Percentiles rank a stretch among this genome's conserved stretches.
Evolutionary conservation across 2,113 vertebrate genomes (phyloP).

Genomic region (Trematomus loennbergii): DNA sequence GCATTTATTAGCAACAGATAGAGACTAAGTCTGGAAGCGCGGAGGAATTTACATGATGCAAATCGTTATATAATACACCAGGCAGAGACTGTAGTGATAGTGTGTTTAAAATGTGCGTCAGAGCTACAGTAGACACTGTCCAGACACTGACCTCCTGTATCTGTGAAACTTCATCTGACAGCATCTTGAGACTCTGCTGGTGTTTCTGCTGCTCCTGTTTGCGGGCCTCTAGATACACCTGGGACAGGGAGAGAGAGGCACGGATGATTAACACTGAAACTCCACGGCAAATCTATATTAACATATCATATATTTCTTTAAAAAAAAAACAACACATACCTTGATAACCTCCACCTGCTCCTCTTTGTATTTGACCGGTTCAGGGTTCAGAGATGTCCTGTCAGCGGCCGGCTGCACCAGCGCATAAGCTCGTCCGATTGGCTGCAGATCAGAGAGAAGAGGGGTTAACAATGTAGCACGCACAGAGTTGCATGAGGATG

Average conservation of each 20-base stretch:
- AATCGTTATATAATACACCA: conserved; percentile 12
- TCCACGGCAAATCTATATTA: not conserved
- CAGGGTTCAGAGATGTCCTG: conserved; percentile 80
- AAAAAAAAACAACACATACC: conserved; percentile 73
- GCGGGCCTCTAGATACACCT: conserved; percentile 90
- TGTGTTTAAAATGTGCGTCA: not conserved
- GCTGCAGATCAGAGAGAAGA: conserved; percentile 77
- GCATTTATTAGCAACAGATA: not conserved
- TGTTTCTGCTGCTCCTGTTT: conserved; percentile 84
- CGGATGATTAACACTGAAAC: not conserved
- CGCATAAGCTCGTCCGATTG: conserved; percentile 87
- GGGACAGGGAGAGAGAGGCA: not conserved
- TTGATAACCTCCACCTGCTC: conserved; percentile 94
- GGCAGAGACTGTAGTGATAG: not conserved
- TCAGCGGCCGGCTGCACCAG: conserved; percentile 85
- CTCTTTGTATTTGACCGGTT: conserved; percentile 87
- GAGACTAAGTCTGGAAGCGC: not conserved
- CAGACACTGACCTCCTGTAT: conserved; percentile 87
- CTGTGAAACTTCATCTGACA: conserved; percentile 91
- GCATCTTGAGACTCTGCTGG: conserved; percentile 87
- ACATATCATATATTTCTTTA: not conserved
- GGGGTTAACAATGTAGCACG: not conserved
- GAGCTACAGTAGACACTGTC: not conserved
- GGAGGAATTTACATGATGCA: conserved; percentile 34
- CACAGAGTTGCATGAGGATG: not conserved